Evolutionary conservation across 2,797 vertebrate species (phyloP), one percentile per base, ranked within the genome.

Genomic region (Vultur gryphus): DNA sequence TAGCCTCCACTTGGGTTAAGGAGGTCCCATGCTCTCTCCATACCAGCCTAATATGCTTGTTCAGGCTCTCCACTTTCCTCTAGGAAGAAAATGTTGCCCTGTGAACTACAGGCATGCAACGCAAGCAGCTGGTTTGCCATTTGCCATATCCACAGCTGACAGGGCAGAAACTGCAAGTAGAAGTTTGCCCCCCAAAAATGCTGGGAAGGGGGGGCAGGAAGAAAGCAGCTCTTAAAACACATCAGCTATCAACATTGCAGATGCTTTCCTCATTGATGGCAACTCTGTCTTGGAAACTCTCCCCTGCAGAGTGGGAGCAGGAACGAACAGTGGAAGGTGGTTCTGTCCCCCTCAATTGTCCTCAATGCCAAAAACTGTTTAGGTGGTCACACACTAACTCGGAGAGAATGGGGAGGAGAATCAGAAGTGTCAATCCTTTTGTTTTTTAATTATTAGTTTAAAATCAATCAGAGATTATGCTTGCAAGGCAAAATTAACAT

Each of bases 71-170:
- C 25, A 16, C 39, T 49, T 65, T 57, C 3, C 23, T 57, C 54
- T 9, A 23, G 12, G 24, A 67, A 73, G 57, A 61, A 91, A 81
- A 51, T 4, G 12, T 11, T 44, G n/a, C 25, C n/a, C n/a, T 0
- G 0, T 33, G 51, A 85, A 62, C 51, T 71, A 59, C 0, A 64
- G 37, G 13, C 11, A 66, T 1, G 1, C 48, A 77, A 75, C 7
- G 54, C 21, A 35, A 85, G 31, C 59, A 61, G 26, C 48, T 89
- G 61, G 7, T 71, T 73, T 94, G 89, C 55, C 54, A 23, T 54
- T 44, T 79, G 43, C 62, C 23, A 17, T 14, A 89, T 13, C 23
- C 51, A 83, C 55, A 83, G 43, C 16, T 52, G 48, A 39, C 35
- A 78, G 52, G 19, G 65, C 24, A 80, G 76, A 90, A 93, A 89